Evolutionary conservation across 23 tunicate genomes (phyloP).

Genomic region (Halocynthia aurantium): DNA sequence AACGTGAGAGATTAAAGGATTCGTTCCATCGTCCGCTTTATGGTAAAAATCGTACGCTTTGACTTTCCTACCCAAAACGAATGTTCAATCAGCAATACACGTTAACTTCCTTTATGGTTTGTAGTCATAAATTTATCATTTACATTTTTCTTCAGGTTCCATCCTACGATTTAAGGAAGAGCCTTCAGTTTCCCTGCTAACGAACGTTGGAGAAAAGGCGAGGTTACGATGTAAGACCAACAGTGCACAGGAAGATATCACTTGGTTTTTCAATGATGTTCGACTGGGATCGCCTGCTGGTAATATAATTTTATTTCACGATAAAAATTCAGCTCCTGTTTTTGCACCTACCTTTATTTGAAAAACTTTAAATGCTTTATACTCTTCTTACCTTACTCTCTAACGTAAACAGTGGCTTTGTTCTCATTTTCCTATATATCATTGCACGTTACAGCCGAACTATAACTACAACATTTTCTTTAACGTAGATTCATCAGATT

Average conservation of each 20-base stretch:
- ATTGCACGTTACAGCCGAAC: too few relatives aligned
- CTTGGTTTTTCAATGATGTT: slow-evolving; percentile 12
- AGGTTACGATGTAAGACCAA: not conserved
- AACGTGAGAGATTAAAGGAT: too few relatives aligned
- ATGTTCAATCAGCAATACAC: too few relatives aligned
- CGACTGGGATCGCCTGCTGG: not conserved
- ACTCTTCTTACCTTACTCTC: too few relatives aligned
- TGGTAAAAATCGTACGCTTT: too few relatives aligned
- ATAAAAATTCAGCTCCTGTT: too few relatives aligned
- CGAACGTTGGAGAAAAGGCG: not conserved
- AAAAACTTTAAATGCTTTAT: too few relatives aligned
- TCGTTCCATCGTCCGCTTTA: too few relatives aligned
- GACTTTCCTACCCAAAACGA: too few relatives aligned
- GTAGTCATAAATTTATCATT: too few relatives aligned
- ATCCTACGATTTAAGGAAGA: not conserved
- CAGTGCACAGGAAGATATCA: not conserved
- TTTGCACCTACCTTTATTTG: too few relatives aligned
- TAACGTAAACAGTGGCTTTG: not conserved
- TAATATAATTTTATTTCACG: not conserved
- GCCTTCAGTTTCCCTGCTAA: not conserved
- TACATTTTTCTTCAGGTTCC: not conserved
- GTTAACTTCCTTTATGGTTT: too few relatives aligned
- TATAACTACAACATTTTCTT: not conserved
- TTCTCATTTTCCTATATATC: not conserved
- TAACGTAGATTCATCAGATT: not conserved